Evolutionary conservation across 2,113 vertebrate genomes (phyloP), one percentile per base, ranked within the genome.

Genomic region (Natator depressus): DNA sequence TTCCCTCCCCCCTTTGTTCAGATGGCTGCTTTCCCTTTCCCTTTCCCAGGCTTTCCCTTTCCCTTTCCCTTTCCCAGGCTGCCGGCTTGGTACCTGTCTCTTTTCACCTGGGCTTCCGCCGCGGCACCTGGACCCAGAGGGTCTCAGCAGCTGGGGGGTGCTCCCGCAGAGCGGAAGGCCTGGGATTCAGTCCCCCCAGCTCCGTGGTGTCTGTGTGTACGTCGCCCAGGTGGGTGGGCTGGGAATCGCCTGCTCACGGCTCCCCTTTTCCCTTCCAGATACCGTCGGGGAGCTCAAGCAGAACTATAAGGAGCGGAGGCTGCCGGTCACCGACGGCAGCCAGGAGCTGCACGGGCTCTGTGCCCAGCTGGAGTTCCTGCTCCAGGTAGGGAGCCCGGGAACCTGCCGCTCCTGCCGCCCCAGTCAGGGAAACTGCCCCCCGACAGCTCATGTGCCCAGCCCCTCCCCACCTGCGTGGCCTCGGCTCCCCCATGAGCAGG

Each of bases 311-410:
- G 84, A 94, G 3, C 88, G 91, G 84, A 95, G 93, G 84, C 82
- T 93, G 31, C 97, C 97, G 0, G 98, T 98, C 94, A 98, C 98
- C 0, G 98, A 98, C 0, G 92, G 97, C 84, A 98, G 97, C 50
- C 96, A 88, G 12, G 98, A 98, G 93, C 95, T 98, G 55, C 97
- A 98, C 84, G 95, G 97, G 53, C 96, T 98, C 93, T 98, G 98
- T 13, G 98, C 98, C 80, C 98, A 98, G 92, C 93, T 98, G 62
- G 98, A 98, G 85, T 97, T 96, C 84, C 96, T 98, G n/a, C 96
- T 98, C 38, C 98, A 98, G 98, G 98, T 98, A 97, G 14, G 31
- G 8, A 6, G 24, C 1, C 38, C 2, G 11, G n/a, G 65, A 38
- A 16, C 62, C 62, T 3, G 0, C 17, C 1, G 1, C 47, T 55